These are phyloP conservation scores for Ictidomys tridecemlineatus DNA, from an alignment of 2,113 vertebrate genomes.

Conservation along the genomic window DNA sequence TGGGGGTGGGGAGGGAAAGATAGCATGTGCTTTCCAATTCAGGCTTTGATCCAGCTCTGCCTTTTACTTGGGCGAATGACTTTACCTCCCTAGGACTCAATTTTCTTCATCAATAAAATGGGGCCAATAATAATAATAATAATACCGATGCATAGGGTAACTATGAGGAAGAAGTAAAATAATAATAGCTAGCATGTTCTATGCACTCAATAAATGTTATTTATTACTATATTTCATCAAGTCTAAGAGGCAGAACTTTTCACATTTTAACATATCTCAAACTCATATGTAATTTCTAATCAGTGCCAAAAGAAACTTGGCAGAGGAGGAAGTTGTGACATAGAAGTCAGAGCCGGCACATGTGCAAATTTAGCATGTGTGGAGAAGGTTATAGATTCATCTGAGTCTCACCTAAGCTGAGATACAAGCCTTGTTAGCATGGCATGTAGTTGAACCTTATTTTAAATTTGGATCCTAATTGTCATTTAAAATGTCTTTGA, in stretches of 20 bases:
- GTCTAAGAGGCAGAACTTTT: constrained; percentile 72
- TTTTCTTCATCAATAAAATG: constrained; percentile 40
- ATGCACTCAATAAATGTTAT: constrained; percentile 57
- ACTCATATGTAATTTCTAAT: constrained; percentile 60
- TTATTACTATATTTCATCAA: constrained; percentile 69
- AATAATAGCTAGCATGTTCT: not conserved
- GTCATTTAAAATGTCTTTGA: constrained; percentile 37
- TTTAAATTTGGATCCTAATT: constrained; percentile 55
- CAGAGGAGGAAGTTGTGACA: constrained; percentile 74
- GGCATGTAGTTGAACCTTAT: constrained; percentile 49
- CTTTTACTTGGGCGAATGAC: not conserved
- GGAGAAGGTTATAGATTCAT: constrained; percentile 73
- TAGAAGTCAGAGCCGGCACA: constrained; percentile 74
- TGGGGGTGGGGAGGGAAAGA: not conserved
- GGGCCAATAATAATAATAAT: not conserved
- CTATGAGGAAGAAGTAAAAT: constrained; percentile 20
- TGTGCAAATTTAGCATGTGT: constrained; percentile 65
- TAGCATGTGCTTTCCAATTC: not conserved
- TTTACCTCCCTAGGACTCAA: not conserved
- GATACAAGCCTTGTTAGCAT: constrained; percentile 35
- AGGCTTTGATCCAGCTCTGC: not conserved
- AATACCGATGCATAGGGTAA: not conserved
- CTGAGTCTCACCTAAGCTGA: constrained; percentile 72
- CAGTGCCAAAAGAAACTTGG: constrained; percentile 79
- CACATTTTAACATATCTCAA: constrained; percentile 75